phyloP scores from a whole-genome alignment of 2,797 vertebrate species.

The Nasua narica region DNA sequence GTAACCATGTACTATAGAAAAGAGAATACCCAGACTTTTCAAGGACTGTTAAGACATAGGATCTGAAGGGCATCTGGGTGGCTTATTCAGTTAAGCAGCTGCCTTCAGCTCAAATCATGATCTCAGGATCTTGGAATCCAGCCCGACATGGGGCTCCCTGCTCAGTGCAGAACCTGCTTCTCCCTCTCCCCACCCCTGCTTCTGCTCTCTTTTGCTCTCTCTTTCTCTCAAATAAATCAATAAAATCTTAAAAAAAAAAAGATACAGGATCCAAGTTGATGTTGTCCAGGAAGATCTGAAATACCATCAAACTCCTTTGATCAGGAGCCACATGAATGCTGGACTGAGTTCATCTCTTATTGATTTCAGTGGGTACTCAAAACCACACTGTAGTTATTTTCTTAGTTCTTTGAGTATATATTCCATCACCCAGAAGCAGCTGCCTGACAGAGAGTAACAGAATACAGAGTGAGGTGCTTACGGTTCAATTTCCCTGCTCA shows the following conservation, averaged over 20 bases:
- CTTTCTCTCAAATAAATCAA: not conserved
- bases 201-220: not conserved
- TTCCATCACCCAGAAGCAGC: not conserved
- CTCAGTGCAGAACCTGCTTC: not conserved
- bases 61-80: not conserved
- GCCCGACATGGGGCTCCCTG: not conserved
- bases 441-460: not conserved
- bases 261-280: not conserved
- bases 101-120: not conserved
- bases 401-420: not conserved
- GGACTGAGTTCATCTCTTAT: not conserved
- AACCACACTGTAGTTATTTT: not conserved
- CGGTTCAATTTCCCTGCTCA: not conserved
- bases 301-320: not conserved
- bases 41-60: not conserved
- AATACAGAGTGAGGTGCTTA: not conserved
- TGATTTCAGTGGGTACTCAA: not conserved
- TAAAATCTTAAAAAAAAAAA: not conserved
- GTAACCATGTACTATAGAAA: not conserved
- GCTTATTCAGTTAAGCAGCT: not conserved
- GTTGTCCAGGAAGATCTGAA: not conserved
- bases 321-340: not conserved
- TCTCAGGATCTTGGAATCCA: not conserved
- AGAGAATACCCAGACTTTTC: not conserved
- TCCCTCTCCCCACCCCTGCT: not conserved